Conservation (phyloP, 2,888 invertebrate genomes). For the Ferrisia virgata region DNA sequence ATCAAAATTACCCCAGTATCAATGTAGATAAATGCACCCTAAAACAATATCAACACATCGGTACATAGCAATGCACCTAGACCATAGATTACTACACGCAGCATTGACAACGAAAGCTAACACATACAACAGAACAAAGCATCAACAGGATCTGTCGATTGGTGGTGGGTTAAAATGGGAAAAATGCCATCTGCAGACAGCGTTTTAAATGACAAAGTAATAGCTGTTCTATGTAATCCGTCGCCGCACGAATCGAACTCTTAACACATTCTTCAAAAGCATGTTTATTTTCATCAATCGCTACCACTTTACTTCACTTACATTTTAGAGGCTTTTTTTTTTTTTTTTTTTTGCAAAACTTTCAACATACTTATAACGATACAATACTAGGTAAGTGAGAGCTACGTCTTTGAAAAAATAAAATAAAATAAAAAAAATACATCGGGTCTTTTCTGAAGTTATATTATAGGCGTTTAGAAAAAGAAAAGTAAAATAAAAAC, state of each 20-base stretch:
- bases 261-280: slow-evolving; percentile 20
- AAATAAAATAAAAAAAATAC: too few species aligned
- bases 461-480: neutral
- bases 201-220: slow-evolving; percentile 42
- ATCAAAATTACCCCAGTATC: too few species aligned
- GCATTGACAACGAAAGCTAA: neutral
- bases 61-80: neutral
- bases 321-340: neutral
- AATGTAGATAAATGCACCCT: too few species aligned
- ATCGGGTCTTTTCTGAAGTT: too few species aligned
- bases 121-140: neutral
- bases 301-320: neutral
- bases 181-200: slow-evolving; percentile 43
- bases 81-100: too few species aligned
- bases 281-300: slow-evolving; percentile 36
- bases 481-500: neutral
- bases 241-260: slow-evolving; percentile 20
- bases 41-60: neutral
- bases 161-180: slow-evolving; percentile 19
- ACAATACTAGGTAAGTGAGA: too few species aligned
- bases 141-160: neutral
- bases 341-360: slow-evolving; percentile 11
- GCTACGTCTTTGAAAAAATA: neutral
- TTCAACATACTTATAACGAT: neutral
- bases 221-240: slow-evolving; percentile 43